These are phyloP conservation scores for Darevskia nairensis DNA, from an alignment of 2,797 vertebrate genomes.

Conservation along the genomic window DNA sequence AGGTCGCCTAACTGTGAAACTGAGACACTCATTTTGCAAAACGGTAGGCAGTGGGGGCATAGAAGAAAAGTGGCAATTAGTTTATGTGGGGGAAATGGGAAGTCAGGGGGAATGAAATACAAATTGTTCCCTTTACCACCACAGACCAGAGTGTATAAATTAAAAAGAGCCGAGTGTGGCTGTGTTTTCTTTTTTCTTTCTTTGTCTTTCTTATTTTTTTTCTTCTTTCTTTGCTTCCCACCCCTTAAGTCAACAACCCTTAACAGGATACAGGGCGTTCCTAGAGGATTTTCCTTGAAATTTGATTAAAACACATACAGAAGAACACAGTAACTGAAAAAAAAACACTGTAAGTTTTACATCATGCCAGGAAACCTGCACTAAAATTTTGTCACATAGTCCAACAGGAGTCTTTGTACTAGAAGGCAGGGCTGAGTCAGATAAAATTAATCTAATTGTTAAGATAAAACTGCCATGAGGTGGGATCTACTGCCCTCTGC, in stretches of 20 bases:
- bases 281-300: conserved; percentile 69
- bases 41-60: neutral
- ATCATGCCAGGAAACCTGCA: conserved; percentile 51
- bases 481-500: conserved; percentile 71
- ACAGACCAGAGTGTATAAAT: conserved; percentile 61
- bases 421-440: conserved; percentile 31
- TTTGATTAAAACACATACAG: conserved; percentile 70
- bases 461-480: conserved; percentile 32
- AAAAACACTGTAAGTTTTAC: conserved; percentile 54
- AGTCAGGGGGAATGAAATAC: neutral
- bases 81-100: neutral
- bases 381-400: conserved; percentile 52
- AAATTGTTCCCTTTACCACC: conserved; percentile 51
- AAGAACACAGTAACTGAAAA: conserved; percentile 46
- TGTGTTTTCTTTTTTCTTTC: conserved; percentile 11
- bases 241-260: conserved; percentile 53
- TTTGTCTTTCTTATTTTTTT: too few relatives aligned
- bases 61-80: conserved; percentile 56
- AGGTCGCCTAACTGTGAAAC: neutral
- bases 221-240: neutral
- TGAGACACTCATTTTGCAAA: conserved; percentile 25
- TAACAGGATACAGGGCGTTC: conserved; percentile 71
- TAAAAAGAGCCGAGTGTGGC: conserved; percentile 37
- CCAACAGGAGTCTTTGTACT: conserved; percentile 15
- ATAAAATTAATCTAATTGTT: neutral